phyloP scores from a whole-genome alignment of 2,888 invertebrate species.

The Sarcophaga rosellei region DNA sequence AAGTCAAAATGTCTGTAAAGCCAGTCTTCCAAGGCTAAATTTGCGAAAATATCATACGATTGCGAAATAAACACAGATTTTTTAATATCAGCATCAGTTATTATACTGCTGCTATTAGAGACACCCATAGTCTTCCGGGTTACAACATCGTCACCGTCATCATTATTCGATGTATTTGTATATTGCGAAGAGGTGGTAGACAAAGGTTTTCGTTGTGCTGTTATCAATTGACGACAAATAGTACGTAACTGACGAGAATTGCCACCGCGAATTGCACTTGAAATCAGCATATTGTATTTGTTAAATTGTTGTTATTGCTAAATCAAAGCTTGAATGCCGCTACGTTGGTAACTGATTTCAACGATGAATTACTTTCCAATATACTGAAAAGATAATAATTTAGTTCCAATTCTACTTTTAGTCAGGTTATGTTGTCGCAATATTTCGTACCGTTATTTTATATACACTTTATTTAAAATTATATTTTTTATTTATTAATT shows the following conservation, averaged over 20 bases:
- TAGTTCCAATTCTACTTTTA: too few relatives aligned
- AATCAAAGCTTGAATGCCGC: not conserved
- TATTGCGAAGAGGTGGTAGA: slow-evolving; percentile 23
- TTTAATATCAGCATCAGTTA: slow-evolving; percentile 83
- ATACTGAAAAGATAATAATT: too few relatives aligned
- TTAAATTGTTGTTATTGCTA: slow-evolving; percentile 9
- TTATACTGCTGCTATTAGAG: slow-evolving; percentile 71
- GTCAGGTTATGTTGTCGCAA: not conserved
- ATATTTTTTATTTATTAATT: slow-evolving; percentile 26
- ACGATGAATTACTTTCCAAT: not conserved
- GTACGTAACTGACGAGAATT: slow-evolving; percentile 36
- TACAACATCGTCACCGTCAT: slow-evolving; percentile 42
- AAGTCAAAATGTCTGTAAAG: slow-evolving; percentile 94
- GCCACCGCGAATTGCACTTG: slow-evolving; percentile 51
- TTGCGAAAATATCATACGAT: slow-evolving; percentile 94
- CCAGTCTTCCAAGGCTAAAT: slow-evolving; percentile 98
- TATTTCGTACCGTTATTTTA: too few relatives aligned
- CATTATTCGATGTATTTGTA: slow-evolving; percentile 58
- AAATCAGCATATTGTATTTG: slow-evolving; percentile 52
- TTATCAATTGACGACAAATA: slow-evolving; percentile 70
- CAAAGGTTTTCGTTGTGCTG: slow-evolving; percentile 72
- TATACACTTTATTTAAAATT: slow-evolving; percentile 6
- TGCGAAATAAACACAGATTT: slow-evolving; percentile 96
- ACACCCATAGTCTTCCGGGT: slow-evolving; percentile 63
- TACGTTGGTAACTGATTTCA: not conserved